Percentiles rank a stretch among this genome's conserved stretches.
phyloP scores from a whole-genome alignment of 2,888 invertebrate species.

The Mythimna loreyi region DNA sequence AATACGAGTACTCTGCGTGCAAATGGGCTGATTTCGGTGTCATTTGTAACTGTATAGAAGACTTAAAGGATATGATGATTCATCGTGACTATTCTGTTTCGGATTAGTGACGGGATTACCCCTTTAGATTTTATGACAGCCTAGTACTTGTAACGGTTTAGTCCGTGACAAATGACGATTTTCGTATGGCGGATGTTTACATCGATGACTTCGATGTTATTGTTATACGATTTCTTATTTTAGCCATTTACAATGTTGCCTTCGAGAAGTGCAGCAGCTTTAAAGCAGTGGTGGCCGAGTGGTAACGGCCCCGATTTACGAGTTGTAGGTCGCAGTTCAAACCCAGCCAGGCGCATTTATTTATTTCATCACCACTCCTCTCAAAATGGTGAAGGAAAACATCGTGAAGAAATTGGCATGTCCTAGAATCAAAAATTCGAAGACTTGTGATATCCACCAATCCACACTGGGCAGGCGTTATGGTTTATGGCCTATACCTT shows the following conservation, averaged over 20 bases:
- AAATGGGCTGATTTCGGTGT: constrained; percentile 42
- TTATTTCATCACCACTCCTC: no score
- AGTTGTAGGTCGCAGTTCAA: no score
- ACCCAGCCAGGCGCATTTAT: no score
- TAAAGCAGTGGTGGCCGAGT: no score
- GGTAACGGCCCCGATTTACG: no score
- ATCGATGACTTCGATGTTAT: not conserved
- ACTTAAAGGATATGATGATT: constrained; percentile 38
- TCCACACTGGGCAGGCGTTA: no score
- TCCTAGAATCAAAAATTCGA: no score
- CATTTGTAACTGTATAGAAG: constrained; percentile 41
- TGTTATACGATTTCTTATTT: not conserved
- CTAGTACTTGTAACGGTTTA: constrained; percentile 21
- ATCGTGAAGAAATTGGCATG: no score
- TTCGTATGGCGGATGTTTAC: not conserved
- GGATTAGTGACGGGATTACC: constrained; percentile 15
- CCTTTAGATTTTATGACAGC: constrained; percentile 28
- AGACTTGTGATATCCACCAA: no score
- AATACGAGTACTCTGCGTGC: constrained; percentile 32
- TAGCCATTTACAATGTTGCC: not conserved
- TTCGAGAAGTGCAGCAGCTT: no score
- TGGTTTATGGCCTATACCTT: no score
- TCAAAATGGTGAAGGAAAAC: no score
- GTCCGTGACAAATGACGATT: not conserved
- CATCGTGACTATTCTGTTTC: constrained; percentile 31